phyloP scores from a whole-genome alignment of 2,113 vertebrate species.

The Deroptyus accipitrinus region DNA sequence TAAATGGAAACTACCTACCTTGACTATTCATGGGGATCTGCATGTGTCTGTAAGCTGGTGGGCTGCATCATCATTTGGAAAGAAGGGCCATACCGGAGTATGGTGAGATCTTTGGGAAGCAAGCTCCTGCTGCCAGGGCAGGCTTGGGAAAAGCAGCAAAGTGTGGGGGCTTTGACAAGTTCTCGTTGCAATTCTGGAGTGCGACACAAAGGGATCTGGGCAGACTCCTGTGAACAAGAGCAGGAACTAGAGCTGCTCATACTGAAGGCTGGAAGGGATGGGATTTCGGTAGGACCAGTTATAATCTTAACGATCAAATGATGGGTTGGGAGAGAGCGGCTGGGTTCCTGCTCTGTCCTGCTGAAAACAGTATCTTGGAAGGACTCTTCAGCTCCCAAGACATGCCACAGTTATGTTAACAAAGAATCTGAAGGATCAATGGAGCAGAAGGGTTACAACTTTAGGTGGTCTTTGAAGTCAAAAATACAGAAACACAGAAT shows the following conservation, averaged over 20 bases:
- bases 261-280: not conserved
- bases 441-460: not conserved
- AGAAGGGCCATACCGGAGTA: not conserved
- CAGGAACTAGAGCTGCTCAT: not conserved
- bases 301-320: not conserved
- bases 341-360: not conserved
- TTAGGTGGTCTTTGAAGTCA: not conserved
- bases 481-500: not conserved
- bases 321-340: not conserved
- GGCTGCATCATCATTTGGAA: not conserved
- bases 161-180: not conserved
- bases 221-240: not conserved
- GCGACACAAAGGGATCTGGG: not conserved
- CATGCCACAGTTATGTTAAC: not conserved
- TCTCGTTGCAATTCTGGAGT: not conserved
- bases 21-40: not conserved
- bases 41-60: not conserved
- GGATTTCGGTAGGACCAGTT: not conserved
- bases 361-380: not conserved
- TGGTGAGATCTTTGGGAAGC: not conserved
- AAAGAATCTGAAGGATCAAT: not conserved
- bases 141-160: not conserved
- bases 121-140: not conserved
- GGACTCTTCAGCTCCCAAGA: not conserved
- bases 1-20: slow-evolving; percentile 39